Evolutionary conservation across 2,113 vertebrate species (phyloP).

Genomic region (Stigmatopora nigra): DNA sequence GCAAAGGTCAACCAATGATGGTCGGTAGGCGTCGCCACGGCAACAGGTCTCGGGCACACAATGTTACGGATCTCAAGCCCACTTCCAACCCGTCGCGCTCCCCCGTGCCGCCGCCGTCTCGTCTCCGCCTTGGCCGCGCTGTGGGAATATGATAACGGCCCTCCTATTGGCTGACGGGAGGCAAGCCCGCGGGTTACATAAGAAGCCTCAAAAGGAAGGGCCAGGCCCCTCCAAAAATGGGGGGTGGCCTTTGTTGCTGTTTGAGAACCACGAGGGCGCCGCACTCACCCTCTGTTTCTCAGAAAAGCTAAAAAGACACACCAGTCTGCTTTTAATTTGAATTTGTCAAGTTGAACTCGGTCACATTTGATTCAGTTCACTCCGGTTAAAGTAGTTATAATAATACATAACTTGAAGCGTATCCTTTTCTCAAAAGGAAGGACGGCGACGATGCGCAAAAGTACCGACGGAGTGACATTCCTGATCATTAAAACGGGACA

Average conservation of each 20-base stretch:
- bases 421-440: too few relatives aligned
- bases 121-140: constrained; percentile 15
- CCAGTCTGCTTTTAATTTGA: too few relatives aligned
- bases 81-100: constrained; percentile 4
- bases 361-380: too few relatives aligned
- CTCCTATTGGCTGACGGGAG: constrained; percentile 39
- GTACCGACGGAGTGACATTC: neutral
- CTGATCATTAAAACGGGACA: neutral
- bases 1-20: too few relatives aligned
- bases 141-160: constrained; percentile 33
- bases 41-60: constrained; percentile 34
- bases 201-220: constrained; percentile 13
- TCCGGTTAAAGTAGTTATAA: too few relatives aligned
- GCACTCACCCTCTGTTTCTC: neutral
- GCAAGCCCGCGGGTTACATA: constrained; percentile 47
- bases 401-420: too few relatives aligned
- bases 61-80: constrained; percentile 34
- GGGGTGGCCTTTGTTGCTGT: constrained; percentile 14
- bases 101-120: constrained; percentile 2
- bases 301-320: constrained; percentile 1
- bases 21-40: constrained; percentile 26
- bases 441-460: too few relatives aligned
- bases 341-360: too few relatives aligned
- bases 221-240: neutral
- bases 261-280: constrained; percentile 2